Base-by-base conservation (phyloP, 2,113 vertebrate genomes). In the Oncorhynchus kisutch region DNA sequence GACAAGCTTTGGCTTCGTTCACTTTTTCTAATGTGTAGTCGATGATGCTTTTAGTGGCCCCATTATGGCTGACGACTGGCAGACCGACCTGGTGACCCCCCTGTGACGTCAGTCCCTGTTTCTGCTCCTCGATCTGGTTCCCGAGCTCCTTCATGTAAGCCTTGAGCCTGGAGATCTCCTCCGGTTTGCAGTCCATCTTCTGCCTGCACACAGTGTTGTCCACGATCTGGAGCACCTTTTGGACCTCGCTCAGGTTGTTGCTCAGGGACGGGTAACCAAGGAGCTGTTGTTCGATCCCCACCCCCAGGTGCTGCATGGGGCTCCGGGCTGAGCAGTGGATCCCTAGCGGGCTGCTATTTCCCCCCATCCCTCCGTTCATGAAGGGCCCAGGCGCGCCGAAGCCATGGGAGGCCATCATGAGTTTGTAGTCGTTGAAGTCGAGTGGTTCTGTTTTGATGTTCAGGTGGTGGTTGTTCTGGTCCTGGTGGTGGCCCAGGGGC, bases 1-100 rank as follows among this genome's bases (percentile, higher is more conserved):
- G 96, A 94, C 98, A 99, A 93, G 97, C 98, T 98, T 99, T 99
- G 96, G 98, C 98, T 97, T 99, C 98, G 81, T 99, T 99, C 88
- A 99, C 98, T 90, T 99, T 99, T 87, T 99, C 98, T 91, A 99
- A 90, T 3, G 98, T 99, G 79, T 99, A 99, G 93, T 99, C 98
- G 88, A 99, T 99, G 94, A 99, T 99, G 95, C 96, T 99, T 94
- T 99, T 99, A 92, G 97, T 98, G 93, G 97, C 96, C 88, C 98
- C 98, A 75, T 99, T 99, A 95, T 98, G 98, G 93, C 95, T 98
- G 91, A 99, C 95, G 64, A 99, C 95, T 78, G 98, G 97, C 93
- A 99, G 96, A 89, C 96, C 95, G 22, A 94, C 93, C 2, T 95
- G 95, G 81, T 90, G 89, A 68, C 95, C 95, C 84, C 86, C 94